Base-by-base conservation (phyloP, 1,140 invertebrate genomes). In the Drosophila neocordata region DNA sequence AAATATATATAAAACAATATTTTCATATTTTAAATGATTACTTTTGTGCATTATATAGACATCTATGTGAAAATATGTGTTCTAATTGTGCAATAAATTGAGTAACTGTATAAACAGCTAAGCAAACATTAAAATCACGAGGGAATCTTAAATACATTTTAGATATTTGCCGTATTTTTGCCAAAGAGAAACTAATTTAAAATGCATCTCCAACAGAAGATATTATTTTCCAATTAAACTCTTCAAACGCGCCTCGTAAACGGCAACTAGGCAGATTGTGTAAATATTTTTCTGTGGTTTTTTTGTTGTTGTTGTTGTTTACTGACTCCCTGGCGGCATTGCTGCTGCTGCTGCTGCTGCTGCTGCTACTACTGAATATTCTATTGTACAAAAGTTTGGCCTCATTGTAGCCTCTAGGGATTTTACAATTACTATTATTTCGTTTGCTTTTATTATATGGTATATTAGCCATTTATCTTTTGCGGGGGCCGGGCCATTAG, bases 381-480 rank as follows among this genome's bases (percentile, higher is more conserved):
- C 41, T 48, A 15, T 15, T 44, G 2, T 44, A 31, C 27, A 31
- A 31, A 31, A 44, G 41, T 44, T 44, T 44, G 13, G n/a, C 13
- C 41, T 15, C 12, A 41, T 41, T 41, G 8, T 48, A 4, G 41
- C 18, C 15, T 48, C 41, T 48, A 48, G 41, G 41, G 41, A 48
- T 7, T 48, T 48, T 48, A 48, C 41, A 48, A 48, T 48, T 48
- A 48, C 41, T 18, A 48, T 20, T 48, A 48, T 48, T 73, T 73
- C 66, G 13, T 44, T 11, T 11, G 2, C 6, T 44, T 18, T 9
- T 9, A 3, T 18, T 44, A 15, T 44, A 18, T 44, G 6, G 15
- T 20, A 48, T 20, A 15, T 20, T 18, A 1, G 41, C 41, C 41
- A 48, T 75, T 72, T 22, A 27, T 38, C 35, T 34, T 15, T 41